Evolutionary conservation across 2,797 vertebrate genomes (phyloP).

Genomic region (Amblyopsis hoosieri): DNA sequence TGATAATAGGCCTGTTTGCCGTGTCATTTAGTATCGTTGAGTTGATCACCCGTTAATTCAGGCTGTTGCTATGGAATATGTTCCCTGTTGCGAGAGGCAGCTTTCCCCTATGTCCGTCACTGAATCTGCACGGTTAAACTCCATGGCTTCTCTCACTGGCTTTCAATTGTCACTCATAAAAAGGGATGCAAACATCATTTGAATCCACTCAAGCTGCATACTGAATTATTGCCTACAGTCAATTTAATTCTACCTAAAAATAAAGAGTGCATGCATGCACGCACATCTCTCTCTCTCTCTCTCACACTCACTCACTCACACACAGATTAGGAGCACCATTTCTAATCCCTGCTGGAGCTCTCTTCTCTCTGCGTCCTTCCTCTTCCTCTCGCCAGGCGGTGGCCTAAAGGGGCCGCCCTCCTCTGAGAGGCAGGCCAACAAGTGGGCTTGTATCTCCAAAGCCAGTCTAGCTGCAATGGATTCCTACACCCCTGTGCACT

Average conservation of each 20-base stretch:
- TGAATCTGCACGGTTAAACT: slow-evolving; percentile 21
- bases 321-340: slow-evolving; percentile 79
- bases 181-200: no score
- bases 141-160: no score
- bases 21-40: slow-evolving; percentile 61
- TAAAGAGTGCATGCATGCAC: slow-evolving; percentile 17
- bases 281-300: background rate
- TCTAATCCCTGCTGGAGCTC: slow-evolving; percentile 76
- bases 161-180: no score
- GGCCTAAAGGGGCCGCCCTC: slow-evolving; percentile 65
- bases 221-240: no score
- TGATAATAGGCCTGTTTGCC: slow-evolving; percentile 52
- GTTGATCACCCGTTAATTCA: slow-evolving; percentile 65
- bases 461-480: slow-evolving; percentile 65
- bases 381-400: slow-evolving; percentile 52
- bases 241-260: slow-evolving; percentile 20
- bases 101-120: no score
- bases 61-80: no score
- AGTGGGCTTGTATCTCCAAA: slow-evolving; percentile 68
- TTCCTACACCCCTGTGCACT: slow-evolving; percentile 69
- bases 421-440: slow-evolving; percentile 53
- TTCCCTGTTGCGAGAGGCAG: slow-evolving; percentile 66
- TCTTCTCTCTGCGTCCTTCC: slow-evolving; percentile 43
- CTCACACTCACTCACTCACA: slow-evolving; percentile 16
- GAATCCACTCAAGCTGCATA: no score